These are phyloP conservation scores for Arizona elegans DNA, from an alignment of 2,113 vertebrate species.

Conservation along the genomic window DNA sequence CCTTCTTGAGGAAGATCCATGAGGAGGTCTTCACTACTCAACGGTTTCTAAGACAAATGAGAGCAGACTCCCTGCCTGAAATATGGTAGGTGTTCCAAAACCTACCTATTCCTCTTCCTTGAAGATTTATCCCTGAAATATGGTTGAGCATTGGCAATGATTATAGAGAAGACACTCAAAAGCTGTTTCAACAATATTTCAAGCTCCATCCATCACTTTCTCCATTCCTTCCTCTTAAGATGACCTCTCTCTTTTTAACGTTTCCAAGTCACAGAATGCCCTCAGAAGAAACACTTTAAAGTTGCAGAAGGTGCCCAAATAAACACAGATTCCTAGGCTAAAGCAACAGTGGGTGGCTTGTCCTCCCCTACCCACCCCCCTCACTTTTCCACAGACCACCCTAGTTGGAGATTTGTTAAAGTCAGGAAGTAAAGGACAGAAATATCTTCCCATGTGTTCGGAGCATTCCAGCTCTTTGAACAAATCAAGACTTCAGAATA, in stretches of 20 bases:
- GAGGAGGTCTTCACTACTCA: background rate
- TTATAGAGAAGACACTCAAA: background rate
- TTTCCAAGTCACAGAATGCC: background rate
- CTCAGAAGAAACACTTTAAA: background rate
- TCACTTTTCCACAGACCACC: background rate
- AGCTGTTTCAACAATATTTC: background rate
- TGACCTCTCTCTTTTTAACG: background rate
- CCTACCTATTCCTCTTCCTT: background rate
- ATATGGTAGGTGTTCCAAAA: background rate
- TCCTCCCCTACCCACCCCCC: background rate
- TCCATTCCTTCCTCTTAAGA: background rate
- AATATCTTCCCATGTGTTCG: background rate
- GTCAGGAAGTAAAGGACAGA: background rate
- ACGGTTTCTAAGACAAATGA: background rate
- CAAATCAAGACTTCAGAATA: background rate
- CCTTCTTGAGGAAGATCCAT: background rate
- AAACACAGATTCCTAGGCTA: background rate
- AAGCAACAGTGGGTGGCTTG: background rate
- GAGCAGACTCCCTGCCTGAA: background rate
- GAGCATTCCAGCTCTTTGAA: background rate
- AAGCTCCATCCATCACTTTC: background rate
- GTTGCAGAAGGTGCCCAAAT: background rate
- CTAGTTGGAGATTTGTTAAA: background rate
- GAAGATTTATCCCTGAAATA: background rate
- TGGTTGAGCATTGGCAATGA: background rate